Evolutionary conservation across 1,140 invertebrate species (phyloP).

Genomic region (Caenorhabditis tropicalis): DNA sequence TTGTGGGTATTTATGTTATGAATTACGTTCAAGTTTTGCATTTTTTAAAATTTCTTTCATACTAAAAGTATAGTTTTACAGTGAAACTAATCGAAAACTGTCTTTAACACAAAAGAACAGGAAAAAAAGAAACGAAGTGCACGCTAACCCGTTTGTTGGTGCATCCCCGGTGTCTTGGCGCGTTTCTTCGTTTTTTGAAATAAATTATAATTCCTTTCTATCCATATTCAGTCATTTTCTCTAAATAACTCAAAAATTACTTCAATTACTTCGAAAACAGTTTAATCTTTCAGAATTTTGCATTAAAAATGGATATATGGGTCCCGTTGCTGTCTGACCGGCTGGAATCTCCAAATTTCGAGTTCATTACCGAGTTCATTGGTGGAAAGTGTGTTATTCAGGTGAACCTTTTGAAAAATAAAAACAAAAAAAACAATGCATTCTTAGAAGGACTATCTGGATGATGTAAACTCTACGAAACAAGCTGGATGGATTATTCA

Average conservation of each 20-base stretch:
- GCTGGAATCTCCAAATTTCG: slow-evolving; percentile 7
- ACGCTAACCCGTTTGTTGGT: neutral
- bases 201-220: no score
- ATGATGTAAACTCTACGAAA: neutral
- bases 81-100: no score
- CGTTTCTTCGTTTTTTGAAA: neutral
- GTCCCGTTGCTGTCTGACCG: neutral
- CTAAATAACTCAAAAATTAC: no score
- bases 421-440: neutral
- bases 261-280: no score
- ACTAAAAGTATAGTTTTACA: neutral
- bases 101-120: neutral
- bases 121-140: neutral
- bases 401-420: neutral
- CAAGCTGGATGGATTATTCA: neutral
- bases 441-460: slow-evolving; percentile 19
- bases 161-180: neutral
- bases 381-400: neutral
- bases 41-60: no score
- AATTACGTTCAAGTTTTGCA: no score
- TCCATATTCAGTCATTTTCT: no score
- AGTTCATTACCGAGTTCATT: neutral
- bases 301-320: slow-evolving; percentile 11
- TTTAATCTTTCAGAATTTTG: neutral
- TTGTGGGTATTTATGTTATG: no score